phyloP scores from a whole-genome alignment of 1,140 invertebrate genomes.

The Eupeodes corollae region DNA sequence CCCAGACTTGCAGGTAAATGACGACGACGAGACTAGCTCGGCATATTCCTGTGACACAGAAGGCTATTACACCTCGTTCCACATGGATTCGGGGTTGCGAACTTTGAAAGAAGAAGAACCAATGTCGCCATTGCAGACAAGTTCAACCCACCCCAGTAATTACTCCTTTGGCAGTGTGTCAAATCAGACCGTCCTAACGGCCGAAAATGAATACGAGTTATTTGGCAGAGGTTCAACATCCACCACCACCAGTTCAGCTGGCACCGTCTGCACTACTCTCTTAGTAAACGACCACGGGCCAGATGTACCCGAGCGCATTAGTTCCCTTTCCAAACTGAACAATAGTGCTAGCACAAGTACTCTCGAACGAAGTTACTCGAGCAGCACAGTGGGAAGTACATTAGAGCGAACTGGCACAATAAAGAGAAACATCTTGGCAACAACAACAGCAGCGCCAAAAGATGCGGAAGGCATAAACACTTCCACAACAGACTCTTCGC shows the following conservation, averaged over 20 bases:
- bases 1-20: conserved; percentile 61
- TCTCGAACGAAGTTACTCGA: conserved; percentile 45
- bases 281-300: conserved; percentile 43
- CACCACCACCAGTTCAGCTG: conserved; percentile 79
- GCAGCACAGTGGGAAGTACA: conserved; percentile 42
- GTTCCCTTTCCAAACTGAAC: conserved; percentile 47
- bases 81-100: conserved; percentile 87
- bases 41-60: conserved; percentile 93
- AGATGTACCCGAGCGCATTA: conserved; percentile 64
- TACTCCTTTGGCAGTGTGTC: conserved; percentile 41
- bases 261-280: conserved; percentile 73
- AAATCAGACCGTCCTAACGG: conserved; percentile 48
- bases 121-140: conserved; percentile 50
- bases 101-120: conserved; percentile 71
- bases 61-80: conserved; percentile 94
- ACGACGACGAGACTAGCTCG: conserved; percentile 83
- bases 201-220: conserved; percentile 78
- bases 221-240: conserved; percentile 80
- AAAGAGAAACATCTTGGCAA: conserved; percentile 38
- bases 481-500: too few relatives aligned
- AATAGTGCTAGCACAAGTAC: conserved; percentile 41
- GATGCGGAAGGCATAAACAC: background rate
- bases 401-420: conserved; percentile 44
- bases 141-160: conserved; percentile 45
- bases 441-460: conserved; percentile 11